Base-by-base conservation (phyloP, 2,888 invertebrate genomes). In the Microctonus brassicae region DNA sequence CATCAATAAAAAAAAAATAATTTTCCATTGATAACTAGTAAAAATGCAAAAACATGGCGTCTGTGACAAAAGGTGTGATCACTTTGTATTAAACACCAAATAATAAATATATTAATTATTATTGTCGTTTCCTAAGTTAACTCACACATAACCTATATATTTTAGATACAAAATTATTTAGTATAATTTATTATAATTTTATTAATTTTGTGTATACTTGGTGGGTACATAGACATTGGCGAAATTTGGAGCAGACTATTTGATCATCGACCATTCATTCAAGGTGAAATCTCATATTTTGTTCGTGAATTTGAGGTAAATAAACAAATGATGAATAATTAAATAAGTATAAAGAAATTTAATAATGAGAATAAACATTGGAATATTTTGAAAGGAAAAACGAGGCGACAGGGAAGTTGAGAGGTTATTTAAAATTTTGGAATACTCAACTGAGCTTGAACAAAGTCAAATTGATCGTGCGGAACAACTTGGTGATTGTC, bases 211-310 rank as follows among this genome's bases (percentile, higher is more conserved):
- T 66, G 22, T 26, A 36, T 22, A n/a, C 69, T 68, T 66, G 77
- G 75, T 73, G 72, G 75, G 72, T 73, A 97, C 47, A 47, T 17
- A 47, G 96, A 95, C 90, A 90, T 93, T 79, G 92, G 93, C 76
- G 94, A 94, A 88, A 92, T 96, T 86, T 95, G 95, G 92, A 91
- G 92, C 81, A 91, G 96, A 83, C 89, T 97, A 72, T 95, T 97
- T 88, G 95, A 97, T 88, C 97, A 97, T 83, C 92, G 93, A 76
- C 94, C 95, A 39, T 95, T 96, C 86, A 87, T 96, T 72, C 94
- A 92, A 88, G 95, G 96, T 69, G 97, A 97, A 91, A 93, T 96
- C 77, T 93, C 93, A 78, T 93, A 92, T 86, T 93, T 95, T 88
- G 87, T 96, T 5, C 93, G 93, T 78, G 95, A 96, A 86, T 96